A percentile compares a stretch with the other conserved stretches of the same genome.
phyloP scores from a whole-genome alignment of 1,140 invertebrate species.

The Trichonephila clavata region DNA sequence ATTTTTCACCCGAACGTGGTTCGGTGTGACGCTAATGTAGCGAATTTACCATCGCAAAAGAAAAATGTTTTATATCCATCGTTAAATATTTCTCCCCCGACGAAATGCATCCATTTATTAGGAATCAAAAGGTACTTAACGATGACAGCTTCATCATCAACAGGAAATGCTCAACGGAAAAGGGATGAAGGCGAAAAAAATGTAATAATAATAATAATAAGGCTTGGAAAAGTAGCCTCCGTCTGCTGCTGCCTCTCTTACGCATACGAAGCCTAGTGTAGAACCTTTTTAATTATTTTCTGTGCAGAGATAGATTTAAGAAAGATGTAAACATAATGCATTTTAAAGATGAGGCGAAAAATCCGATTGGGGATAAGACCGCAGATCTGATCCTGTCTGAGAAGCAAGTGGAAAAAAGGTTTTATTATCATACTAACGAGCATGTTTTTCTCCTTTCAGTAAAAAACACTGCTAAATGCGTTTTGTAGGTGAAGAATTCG shows the following conservation, averaged over 20 bases:
- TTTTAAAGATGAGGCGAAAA: neutral
- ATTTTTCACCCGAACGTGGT: neutral
- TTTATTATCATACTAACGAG: too few relatives aligned
- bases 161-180: neutral
- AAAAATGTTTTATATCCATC: conserved; percentile 36
- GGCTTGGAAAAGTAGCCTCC: neutral
- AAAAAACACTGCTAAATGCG: too few relatives aligned
- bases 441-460: too few relatives aligned
- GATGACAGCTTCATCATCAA: conserved; percentile 46
- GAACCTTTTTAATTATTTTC: neutral
- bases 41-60: neutral
- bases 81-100: neutral
- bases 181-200: too few relatives aligned
- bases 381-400: neutral
- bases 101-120: conserved; percentile 36
- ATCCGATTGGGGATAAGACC: neutral
- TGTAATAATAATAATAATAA: neutral
- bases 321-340: neutral
- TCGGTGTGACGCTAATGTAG: neutral
- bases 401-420: neutral
- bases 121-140: conserved; percentile 51
- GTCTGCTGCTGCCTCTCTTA: neutral
- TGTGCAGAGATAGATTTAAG: neutral
- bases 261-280: neutral
- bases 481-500: too few relatives aligned